Percentiles rank a stretch among this genome's conserved stretches.
Evolutionary conservation across 92 coral and sea anemone genomes (phyloP).

Genomic region (Isaurus tuberculatus): DNA sequence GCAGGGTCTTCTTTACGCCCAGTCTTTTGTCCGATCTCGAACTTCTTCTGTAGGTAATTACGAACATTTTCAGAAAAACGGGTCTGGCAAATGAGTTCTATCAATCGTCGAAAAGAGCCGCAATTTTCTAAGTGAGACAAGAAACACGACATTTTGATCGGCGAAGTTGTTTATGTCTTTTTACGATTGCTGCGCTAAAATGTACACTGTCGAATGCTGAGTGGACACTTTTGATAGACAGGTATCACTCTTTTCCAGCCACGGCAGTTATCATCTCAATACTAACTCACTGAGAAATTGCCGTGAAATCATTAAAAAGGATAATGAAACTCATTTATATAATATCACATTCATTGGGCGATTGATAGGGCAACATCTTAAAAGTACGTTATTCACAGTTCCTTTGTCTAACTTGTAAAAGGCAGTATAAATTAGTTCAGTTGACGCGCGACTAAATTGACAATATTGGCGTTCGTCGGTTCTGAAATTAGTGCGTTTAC

Average conservation of each 20-base stretch:
- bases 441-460: not conserved
- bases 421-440: not conserved
- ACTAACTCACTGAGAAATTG: not conserved
- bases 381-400: not conserved
- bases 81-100: not conserved
- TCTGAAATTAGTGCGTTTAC: not conserved
- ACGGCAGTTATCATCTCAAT: not conserved
- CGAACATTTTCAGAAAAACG: too few relatives aligned
- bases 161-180: too few relatives aligned
- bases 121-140: too few relatives aligned
- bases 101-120: not conserved
- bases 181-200: not conserved
- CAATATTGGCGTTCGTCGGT: not conserved
- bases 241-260: slow-evolving; percentile 1
- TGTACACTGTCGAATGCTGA: slow-evolving; percentile 7
- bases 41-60: too few relatives aligned
- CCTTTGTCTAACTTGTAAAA: not conserved
- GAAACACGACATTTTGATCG: too few relatives aligned
- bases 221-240: slow-evolving; percentile 16
- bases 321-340: not conserved
- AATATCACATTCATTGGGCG: not conserved
- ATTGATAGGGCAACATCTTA: not conserved
- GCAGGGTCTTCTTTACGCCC: too few relatives aligned
- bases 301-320: not conserved
- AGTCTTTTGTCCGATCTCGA: too few relatives aligned